phyloP scores from a whole-genome alignment of 35 echinoderm and acorn worm genomes.

The Lytechinus pictus region DNA sequence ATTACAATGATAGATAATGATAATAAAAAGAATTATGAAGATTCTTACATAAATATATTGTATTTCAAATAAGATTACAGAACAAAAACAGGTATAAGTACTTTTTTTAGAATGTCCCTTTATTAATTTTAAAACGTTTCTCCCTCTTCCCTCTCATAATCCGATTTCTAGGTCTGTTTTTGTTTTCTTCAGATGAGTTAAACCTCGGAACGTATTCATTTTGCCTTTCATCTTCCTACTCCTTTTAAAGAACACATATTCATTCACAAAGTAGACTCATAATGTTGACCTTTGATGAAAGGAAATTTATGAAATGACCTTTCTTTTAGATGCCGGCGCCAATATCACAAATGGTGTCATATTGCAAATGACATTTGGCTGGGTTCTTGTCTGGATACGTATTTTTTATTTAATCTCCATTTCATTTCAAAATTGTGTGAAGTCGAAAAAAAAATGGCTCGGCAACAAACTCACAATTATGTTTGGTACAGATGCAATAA shows the following conservation, averaged over 20 bases:
- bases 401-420: neutral
- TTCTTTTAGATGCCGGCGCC: neutral
- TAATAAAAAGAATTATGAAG: too few species aligned
- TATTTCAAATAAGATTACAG: too few species aligned
- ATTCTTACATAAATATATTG: too few species aligned
- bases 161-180: neutral
- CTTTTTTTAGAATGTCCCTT: too few species aligned
- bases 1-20: too few species aligned
- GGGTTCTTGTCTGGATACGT: neutral
- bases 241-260: neutral
- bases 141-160: too few species aligned
- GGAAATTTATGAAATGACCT: neutral
- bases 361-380: neutral
- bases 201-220: neutral
- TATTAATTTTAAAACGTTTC: too few species aligned
- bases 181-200: neutral
- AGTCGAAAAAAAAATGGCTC: neutral
- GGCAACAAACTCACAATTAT: neutral
- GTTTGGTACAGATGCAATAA: neutral
- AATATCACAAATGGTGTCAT: neutral
- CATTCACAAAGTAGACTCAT: neutral
- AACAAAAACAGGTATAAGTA: too few species aligned
- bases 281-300: neutral
- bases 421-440: slow-evolving; percentile 14
- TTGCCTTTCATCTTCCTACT: neutral